Evolutionary conservation across 1,140 invertebrate species (phyloP).

Genomic region (Nylanderia fulva): DNA sequence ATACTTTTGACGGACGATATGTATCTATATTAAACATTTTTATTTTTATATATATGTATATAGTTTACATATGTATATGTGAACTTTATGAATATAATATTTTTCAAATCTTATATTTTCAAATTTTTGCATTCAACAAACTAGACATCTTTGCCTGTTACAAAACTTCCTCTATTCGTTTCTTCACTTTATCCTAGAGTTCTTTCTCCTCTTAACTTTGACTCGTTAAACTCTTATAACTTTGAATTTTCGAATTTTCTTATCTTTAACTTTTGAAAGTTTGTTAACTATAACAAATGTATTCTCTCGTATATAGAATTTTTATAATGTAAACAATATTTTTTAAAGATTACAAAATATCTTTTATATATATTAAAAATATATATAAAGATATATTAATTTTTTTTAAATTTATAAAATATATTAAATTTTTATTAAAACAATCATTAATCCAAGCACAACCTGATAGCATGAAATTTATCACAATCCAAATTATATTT

Average conservation of each 20-base stretch:
- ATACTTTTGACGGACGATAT: background rate
- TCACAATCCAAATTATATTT: no score
- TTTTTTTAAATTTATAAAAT: no score
- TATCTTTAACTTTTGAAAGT: slow-evolving; percentile 26
- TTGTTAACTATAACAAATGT: slow-evolving; percentile 5
- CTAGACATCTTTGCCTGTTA: background rate
- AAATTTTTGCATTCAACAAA: background rate
- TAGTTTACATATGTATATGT: no score
- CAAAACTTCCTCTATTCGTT: background rate
- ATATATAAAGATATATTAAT: background rate
- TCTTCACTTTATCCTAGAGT: slow-evolving; percentile 15
- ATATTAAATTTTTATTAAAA: no score
- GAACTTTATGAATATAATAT: background rate
- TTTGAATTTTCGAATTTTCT: background rate
- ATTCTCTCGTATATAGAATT: background rate
- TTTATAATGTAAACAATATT: background rate
- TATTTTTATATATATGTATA: slow-evolving; percentile 8
- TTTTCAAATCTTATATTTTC: background rate
- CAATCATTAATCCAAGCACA: no score
- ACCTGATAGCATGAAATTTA: no score
- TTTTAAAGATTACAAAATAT: no score
- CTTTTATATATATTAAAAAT: background rate
- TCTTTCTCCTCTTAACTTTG: background rate
- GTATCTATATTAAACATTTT: background rate
- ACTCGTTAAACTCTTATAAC: slow-evolving; percentile 21